Evolutionary conservation across 2,888 invertebrate genomes (phyloP), one percentile per base, ranked within the genome.

Genomic region (Blomia tropicalis): DNA sequence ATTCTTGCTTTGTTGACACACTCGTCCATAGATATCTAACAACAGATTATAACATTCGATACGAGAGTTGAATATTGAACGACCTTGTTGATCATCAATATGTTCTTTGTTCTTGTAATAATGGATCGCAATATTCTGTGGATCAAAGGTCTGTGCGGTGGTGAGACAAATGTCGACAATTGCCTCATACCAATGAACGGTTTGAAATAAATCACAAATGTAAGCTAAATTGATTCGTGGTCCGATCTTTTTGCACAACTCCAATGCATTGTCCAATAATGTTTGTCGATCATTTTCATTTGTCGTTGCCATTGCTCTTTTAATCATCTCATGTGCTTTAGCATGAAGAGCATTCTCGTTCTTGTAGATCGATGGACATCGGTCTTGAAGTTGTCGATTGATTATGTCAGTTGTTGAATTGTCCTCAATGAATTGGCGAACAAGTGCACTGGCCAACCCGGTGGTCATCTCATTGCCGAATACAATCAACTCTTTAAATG

Each of bases 281-380:
- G 83, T 70, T 68, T 87, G 83, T 70, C 83, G 82, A 70, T 90
- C 89, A 17, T 82, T 80, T 0, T 79, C 75, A 72, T 84, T 85
- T 69, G 70, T 70, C 22, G 80, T 82, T 66, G 78, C 81, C 71
- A 84, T 85, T 0, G 89, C 87, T 69, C 82, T 81, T 74, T 89
- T 81, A 60, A 93, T 77, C 70, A 91, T 81, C 76, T 93, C 92
- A 69, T 88, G 89, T 0, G 88, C 88, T 78, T 93, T 93, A 1
- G 93, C 89, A 70, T 89, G 90, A 14, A 89, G 86, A 2, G 93
- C 95, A 75, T 98, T 96, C 77, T 96, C 95, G 70, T 83, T 83
- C 66, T 87, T 83, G 73, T 93, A 98, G 29, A 98, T 78, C 69
- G 85, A 85, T 0, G 98, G 96, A 71, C 96, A 98, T 1, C 89